Conservation (phyloP, 1,140 invertebrate species). For the Trichonephila inaurata region DNA sequence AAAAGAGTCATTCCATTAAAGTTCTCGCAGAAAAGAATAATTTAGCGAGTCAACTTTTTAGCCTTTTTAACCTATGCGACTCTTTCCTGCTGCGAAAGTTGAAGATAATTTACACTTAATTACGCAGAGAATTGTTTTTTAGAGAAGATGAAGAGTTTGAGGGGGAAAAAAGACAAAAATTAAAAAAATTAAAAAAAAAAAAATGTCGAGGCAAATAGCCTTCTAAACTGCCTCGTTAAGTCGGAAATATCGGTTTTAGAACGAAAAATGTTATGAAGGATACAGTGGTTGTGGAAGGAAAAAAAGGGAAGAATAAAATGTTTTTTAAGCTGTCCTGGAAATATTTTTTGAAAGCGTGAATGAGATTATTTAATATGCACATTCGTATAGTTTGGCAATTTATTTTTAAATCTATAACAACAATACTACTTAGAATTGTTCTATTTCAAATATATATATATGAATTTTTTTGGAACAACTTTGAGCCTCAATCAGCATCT, state of each 20-base stretch:
- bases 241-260: constrained; percentile 25
- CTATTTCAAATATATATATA: not conserved
- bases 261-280: not conserved
- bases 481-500: no score
- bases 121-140: constrained; percentile 61
- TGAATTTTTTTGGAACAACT: no score
- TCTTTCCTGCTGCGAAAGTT: constrained; percentile 39
- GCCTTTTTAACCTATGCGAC: constrained; percentile 62
- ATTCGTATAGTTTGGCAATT: not conserved
- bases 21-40: constrained; percentile 30
- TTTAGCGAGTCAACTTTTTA: constrained; percentile 54
- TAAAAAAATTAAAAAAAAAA: no score
- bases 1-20: constrained; percentile 47
- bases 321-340: not conserved
- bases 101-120: constrained; percentile 64
- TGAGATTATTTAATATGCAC: not conserved
- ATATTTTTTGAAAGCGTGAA: constrained; percentile 8
- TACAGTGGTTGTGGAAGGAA: not conserved
- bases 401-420: not conserved
- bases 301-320: not conserved
- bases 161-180: no score
- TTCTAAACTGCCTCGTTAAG: constrained; percentile 68
- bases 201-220: not conserved
- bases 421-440: not conserved
- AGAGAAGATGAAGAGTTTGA: constrained; percentile 2